Conservation (phyloP, 2,797 vertebrate genomes). For the Ctenochaetus hawaiiensis region DNA sequence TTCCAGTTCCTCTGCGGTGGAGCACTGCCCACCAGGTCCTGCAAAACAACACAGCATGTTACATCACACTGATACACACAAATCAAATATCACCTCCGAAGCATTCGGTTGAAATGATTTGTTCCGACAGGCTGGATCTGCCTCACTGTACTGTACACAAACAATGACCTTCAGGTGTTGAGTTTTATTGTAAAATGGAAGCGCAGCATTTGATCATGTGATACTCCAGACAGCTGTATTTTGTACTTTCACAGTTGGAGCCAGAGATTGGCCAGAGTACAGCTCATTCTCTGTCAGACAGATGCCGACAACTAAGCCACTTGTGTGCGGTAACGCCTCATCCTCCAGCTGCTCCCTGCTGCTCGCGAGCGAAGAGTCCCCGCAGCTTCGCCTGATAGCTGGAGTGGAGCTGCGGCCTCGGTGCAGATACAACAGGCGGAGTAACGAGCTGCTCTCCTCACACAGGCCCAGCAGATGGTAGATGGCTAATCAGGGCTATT, state of each 20-base stretch:
- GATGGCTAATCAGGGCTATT: slow-evolving; percentile 71
- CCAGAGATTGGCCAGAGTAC: slow-evolving; percentile 51
- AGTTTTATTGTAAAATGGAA: slow-evolving; percentile 20
- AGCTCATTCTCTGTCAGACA: slow-evolving; percentile 54
- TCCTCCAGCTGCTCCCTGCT: slow-evolving; percentile 60
- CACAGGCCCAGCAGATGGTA: slow-evolving; percentile 72
- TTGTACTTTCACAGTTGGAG: slow-evolving; percentile 44
- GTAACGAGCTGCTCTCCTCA: slow-evolving; percentile 68
- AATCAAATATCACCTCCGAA: not conserved
- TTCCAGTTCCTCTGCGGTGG: slow-evolving; percentile 99
- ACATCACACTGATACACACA: slow-evolving; percentile 7
- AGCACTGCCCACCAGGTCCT: slow-evolving; percentile 98
- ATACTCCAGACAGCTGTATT: slow-evolving; percentile 33
- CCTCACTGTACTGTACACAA: not conserved
- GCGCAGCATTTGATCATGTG: slow-evolving; percentile 24
- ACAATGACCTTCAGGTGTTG: slow-evolving; percentile 19
- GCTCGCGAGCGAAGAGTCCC: slow-evolving; percentile 56
- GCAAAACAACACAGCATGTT: slow-evolving; percentile 47
- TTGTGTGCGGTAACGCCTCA: slow-evolving; percentile 51
- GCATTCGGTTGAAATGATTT: slow-evolving; percentile 4
- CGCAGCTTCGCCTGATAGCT: slow-evolving; percentile 68
- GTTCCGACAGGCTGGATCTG: slow-evolving; percentile 1
- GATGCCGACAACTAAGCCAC: slow-evolving; percentile 53
- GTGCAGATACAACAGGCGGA: slow-evolving; percentile 55
- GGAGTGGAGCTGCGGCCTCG: slow-evolving; percentile 48